Evolutionary conservation across 2,888 invertebrate species (phyloP).

Genomic region (Stenoptilia bipunctidactyla): DNA sequence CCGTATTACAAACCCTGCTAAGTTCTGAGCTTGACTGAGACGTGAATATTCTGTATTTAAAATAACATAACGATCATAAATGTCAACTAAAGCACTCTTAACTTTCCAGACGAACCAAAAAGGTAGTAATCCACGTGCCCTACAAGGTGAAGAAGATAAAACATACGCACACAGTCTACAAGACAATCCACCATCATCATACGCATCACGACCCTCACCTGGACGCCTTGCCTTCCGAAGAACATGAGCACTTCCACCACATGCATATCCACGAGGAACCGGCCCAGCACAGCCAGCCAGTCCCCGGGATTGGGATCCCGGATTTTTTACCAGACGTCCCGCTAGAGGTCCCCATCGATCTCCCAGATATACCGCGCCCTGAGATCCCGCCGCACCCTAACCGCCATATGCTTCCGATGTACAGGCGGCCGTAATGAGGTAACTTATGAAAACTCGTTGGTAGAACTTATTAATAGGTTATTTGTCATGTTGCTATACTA

Average conservation of each 20-base stretch:
- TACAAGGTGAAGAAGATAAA: slow-evolving; percentile 77
- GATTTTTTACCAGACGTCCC: slow-evolving; percentile 54
- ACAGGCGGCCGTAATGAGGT: slow-evolving; percentile 20
- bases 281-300: slow-evolving; percentile 44
- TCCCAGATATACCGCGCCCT: slow-evolving; percentile 29
- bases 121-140: slow-evolving; percentile 77
- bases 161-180: slow-evolving; percentile 80
- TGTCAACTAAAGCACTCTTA: too few relatives aligned
- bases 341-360: slow-evolving; percentile 28
- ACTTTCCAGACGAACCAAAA: slow-evolving; percentile 68
- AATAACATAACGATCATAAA: too few relatives aligned
- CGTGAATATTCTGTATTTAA: too few relatives aligned
- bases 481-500: too few relatives aligned
- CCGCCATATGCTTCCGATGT: slow-evolving; percentile 35
- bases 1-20: too few relatives aligned
- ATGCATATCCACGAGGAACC: slow-evolving; percentile 46
- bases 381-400: slow-evolving; percentile 29
- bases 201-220: slow-evolving; percentile 38
- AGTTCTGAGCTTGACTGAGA: too few relatives aligned
- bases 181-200: slow-evolving; percentile 73
- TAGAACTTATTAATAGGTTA: too few relatives aligned
- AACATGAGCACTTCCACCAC: slow-evolving; percentile 64
- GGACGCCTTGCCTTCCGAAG: slow-evolving; percentile 39
- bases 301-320: slow-evolving; percentile 46
- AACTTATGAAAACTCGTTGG: too few relatives aligned